Conservation (phyloP, 2,888 invertebrate species). For the Dolichomitus sp. region DNA sequence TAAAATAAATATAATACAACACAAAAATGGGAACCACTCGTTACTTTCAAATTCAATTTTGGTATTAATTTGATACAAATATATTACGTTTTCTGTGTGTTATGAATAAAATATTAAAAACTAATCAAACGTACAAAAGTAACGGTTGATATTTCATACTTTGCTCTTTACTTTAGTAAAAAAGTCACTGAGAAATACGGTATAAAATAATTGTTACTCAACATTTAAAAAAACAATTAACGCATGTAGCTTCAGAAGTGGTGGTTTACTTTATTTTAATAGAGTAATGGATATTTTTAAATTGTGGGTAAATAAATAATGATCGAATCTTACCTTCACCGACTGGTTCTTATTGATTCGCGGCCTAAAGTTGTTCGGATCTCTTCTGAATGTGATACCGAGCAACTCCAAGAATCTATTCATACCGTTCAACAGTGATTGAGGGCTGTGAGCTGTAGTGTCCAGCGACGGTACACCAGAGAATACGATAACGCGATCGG, state of each 20-base stretch:
- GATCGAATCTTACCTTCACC: conserved; percentile 91
- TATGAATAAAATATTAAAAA: neutral
- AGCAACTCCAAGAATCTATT: conserved; percentile 98
- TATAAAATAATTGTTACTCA: neutral
- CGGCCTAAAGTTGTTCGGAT: conserved; percentile 99
- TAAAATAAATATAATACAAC: neutral
- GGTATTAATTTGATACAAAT: too few species aligned
- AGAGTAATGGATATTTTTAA: too few species aligned
- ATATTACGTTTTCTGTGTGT: neutral
- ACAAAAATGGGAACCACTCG: neutral
- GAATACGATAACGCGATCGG: conserved; percentile 99
- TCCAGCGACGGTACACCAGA: conserved; percentile 97
- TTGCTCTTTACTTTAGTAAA: too few species aligned
- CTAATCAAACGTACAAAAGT: neutral
- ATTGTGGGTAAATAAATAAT: neutral
- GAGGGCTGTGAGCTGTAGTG: conserved; percentile 96
- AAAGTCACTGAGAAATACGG: too few species aligned
- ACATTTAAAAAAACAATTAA: neutral
- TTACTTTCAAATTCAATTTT: too few species aligned
- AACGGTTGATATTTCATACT: neutral
- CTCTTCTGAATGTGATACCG: conserved; percentile 99
- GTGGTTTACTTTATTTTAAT: neutral
- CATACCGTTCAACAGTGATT: conserved; percentile 98
- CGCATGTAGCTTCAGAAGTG: neutral
- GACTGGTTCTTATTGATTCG: conserved; percentile 99